Evolutionary conservation across 2,797 vertebrate species (phyloP).

Genomic region (Crenichthys baileyi): DNA sequence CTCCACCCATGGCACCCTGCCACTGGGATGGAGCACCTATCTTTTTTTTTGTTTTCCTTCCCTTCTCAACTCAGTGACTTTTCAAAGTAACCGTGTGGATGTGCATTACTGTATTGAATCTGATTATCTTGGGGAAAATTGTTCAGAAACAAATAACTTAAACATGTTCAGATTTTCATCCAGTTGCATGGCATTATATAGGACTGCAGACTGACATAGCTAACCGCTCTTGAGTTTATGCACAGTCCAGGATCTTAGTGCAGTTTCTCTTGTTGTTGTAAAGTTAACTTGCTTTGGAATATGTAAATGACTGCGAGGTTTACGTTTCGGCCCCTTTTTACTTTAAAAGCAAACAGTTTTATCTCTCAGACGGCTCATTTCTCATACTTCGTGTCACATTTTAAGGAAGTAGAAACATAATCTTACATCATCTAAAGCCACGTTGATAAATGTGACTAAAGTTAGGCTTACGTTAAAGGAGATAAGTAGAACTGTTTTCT

Average conservation of each 20-base stretch:
- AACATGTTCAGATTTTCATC: constrained; percentile 77
- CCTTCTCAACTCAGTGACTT: constrained; percentile 85
- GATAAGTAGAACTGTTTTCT: constrained; percentile 26
- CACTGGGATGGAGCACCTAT: constrained; percentile 80
- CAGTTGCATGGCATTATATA: constrained; percentile 93
- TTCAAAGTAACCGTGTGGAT: constrained; percentile 86
- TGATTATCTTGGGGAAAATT: constrained; percentile 65
- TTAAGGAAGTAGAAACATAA: constrained; percentile 58
- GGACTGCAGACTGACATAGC: constrained; percentile 85
- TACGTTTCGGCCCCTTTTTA: constrained; percentile 52
- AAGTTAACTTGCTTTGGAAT: constrained; percentile 75
- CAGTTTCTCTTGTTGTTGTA: constrained; percentile 82
- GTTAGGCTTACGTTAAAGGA: constrained; percentile 14
- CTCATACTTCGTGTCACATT: constrained; percentile 44
- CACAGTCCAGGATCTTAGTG: constrained; percentile 85
- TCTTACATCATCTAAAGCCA: constrained; percentile 38
- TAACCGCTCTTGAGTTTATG: constrained; percentile 86
- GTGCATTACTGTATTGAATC: constrained; percentile 84
- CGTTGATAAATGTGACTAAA: constrained; percentile 31
- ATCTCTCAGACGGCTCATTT: constrained; percentile 37
- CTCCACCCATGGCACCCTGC: constrained; percentile 77
- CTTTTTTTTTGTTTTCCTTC: constrained; percentile 17
- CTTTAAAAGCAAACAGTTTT: constrained; percentile 55
- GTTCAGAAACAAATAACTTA: constrained; percentile 71
- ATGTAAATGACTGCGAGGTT: constrained; percentile 68